Conservation (phyloP, 1,140 invertebrate species). For the Holcopasites calliopsidis region DNA sequence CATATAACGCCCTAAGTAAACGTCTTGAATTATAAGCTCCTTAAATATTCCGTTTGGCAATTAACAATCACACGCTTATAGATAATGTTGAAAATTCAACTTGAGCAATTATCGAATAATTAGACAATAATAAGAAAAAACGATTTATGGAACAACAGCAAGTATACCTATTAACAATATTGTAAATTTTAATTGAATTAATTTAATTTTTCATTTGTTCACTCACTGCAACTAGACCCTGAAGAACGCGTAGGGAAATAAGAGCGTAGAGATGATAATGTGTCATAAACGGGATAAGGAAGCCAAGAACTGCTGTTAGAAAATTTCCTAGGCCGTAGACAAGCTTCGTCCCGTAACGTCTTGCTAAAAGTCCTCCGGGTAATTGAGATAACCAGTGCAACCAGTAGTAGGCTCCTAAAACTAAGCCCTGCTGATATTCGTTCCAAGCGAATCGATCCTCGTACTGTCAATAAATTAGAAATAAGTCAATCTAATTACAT, state of each 20-base stretch:
- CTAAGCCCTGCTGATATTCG: slow-evolving; percentile 84
- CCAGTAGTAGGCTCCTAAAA: slow-evolving; percentile 88
- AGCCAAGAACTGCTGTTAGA: slow-evolving; percentile 84
- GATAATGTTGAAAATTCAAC: too few relatives aligned
- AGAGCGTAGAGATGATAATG: slow-evolving; percentile 82
- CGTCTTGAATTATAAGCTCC: too few relatives aligned
- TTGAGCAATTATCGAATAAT: too few relatives aligned
- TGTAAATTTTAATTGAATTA: neutral
- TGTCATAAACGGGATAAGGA: slow-evolving; percentile 85
- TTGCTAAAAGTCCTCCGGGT: slow-evolving; percentile 86
- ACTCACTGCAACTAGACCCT: slow-evolving; percentile 88
- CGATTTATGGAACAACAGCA: too few relatives aligned
- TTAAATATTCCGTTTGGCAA: too few relatives aligned
- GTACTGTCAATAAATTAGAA: slow-evolving; percentile 39
- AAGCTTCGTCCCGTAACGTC: slow-evolving; percentile 85
- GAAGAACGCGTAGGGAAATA: slow-evolving; percentile 83
- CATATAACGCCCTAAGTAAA: slow-evolving; percentile 86
- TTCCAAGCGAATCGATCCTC: slow-evolving; percentile 83
- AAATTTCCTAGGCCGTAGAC: slow-evolving; percentile 87
- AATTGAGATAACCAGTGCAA: slow-evolving; percentile 87
- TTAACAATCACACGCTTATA: too few relatives aligned
- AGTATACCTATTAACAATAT: too few relatives aligned
- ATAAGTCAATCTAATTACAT: neutral
- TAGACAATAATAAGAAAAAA: too few relatives aligned
- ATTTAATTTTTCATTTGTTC: neutral